These are phyloP conservation scores for Eilema griseolum DNA, from an alignment of 2,888 invertebrate species.

Conservation along the genomic window DNA sequence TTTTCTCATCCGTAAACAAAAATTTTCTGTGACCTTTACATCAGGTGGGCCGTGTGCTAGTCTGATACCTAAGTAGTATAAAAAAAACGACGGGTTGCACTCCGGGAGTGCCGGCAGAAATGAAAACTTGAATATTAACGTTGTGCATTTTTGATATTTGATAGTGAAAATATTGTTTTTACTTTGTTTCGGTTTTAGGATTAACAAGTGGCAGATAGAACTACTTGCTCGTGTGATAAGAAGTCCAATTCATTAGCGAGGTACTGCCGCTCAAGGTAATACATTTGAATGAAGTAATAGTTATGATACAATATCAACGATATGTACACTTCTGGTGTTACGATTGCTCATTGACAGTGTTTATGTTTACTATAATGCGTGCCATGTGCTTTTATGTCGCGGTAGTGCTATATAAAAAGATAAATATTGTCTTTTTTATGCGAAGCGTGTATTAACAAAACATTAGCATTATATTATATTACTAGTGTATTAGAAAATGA, in stretches of 20 bases:
- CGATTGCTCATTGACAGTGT: not conserved
- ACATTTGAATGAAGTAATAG: slow-evolving; percentile 27
- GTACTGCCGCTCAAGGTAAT: slow-evolving; percentile 30
- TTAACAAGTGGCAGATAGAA: slow-evolving; percentile 20
- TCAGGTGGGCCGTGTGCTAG: too few relatives aligned
- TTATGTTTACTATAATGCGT: not conserved
- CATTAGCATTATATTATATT: too few relatives aligned
- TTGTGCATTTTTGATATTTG: too few relatives aligned
- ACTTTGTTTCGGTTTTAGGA: not conserved
- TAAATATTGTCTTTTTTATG: not conserved
- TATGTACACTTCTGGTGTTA: not conserved
- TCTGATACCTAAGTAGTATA: too few relatives aligned
- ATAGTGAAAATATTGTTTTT: too few relatives aligned
- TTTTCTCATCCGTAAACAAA: too few relatives aligned
- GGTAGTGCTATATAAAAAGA: not conserved
- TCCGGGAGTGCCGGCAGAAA: too few relatives aligned
- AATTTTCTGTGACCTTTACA: too few relatives aligned
- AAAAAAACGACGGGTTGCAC: too few relatives aligned
- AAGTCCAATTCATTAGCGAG: slow-evolving; percentile 32
- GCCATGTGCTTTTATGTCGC: not conserved
- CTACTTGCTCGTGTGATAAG: slow-evolving; percentile 28
- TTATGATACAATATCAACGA: not conserved
- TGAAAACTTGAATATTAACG: too few relatives aligned
- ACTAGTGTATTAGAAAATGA: too few relatives aligned
- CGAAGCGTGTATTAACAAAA: not conserved